Percentiles rank a stretch among this genome's conserved stretches.
phyloP scores from a whole-genome alignment of 2,797 vertebrate species.

The Micrastur ruficollis region DNA sequence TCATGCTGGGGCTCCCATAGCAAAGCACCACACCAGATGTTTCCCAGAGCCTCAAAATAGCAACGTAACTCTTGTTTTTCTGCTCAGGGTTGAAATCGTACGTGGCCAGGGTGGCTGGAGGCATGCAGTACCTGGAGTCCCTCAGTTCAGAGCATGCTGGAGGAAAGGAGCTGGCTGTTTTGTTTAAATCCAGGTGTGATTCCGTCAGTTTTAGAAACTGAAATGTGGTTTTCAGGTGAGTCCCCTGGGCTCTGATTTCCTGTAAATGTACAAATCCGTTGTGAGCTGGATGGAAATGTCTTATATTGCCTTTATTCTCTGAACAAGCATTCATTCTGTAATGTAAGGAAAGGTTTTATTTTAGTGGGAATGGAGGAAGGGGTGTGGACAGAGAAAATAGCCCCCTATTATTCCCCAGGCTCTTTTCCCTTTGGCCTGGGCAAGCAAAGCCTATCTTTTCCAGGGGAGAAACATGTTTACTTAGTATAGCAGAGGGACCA shows the following conservation, averaged over 20 bases:
- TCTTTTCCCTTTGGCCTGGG: neutral
- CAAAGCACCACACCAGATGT: neutral
- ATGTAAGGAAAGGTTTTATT: neutral
- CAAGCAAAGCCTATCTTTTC: constrained; percentile 10
- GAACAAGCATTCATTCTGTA: neutral
- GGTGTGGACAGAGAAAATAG: neutral
- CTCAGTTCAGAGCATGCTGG: neutral
- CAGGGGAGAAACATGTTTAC: constrained; percentile 30
- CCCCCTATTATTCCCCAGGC: constrained; percentile 16
- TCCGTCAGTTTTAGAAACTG: neutral
- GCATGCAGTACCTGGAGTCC: neutral
- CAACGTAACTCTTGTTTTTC: neutral
- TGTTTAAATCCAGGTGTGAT: neutral
- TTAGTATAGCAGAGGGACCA: constrained; percentile 20
- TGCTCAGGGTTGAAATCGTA: accelerated
- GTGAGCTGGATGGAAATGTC: neutral
- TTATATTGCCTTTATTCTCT: neutral
- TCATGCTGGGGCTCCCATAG: neutral
- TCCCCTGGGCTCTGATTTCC: neutral
- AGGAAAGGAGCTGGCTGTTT: neutral
- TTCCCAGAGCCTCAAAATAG: neutral
- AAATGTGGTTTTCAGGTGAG: neutral
- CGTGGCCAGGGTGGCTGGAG: neutral
- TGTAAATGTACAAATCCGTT: neutral
- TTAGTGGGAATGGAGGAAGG: neutral